These are phyloP conservation scores for Eupithecia vulgata DNA, from an alignment of 2,888 invertebrate species.

Conservation along the genomic window DNA sequence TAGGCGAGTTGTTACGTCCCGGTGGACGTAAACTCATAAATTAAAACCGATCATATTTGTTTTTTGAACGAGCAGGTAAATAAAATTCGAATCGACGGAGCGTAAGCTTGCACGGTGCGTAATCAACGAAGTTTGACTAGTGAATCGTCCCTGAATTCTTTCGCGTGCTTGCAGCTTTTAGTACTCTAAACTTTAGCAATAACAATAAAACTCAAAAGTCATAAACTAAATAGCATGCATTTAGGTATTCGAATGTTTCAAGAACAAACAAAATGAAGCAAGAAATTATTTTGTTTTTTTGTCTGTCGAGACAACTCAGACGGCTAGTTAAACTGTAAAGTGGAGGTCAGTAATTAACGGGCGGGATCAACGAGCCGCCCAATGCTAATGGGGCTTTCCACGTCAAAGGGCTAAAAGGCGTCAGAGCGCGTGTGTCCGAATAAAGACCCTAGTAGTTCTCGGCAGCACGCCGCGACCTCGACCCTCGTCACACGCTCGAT, in stretches of 20 bases:
- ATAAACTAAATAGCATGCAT: not conserved
- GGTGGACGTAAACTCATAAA: slow-evolving; percentile 71
- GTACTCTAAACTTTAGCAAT: not conserved
- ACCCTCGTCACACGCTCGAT: slow-evolving; percentile 83
- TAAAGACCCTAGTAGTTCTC: slow-evolving; percentile 75
- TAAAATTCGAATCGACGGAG: slow-evolving; percentile 76
- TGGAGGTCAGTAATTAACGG: slow-evolving; percentile 79
- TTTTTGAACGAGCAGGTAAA: slow-evolving; percentile 75
- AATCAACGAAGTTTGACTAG: slow-evolving; percentile 80
- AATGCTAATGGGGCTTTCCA: slow-evolving; percentile 81
- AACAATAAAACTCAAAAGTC: not conserved
- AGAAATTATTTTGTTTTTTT: slow-evolving; percentile 46
- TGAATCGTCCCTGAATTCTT: slow-evolving; percentile 49
- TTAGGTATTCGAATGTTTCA: slow-evolving; percentile 1
- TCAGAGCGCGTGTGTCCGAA: slow-evolving; percentile 80
- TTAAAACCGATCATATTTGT: slow-evolving; percentile 81
- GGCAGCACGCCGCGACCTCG: slow-evolving; percentile 68
- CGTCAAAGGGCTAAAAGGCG: slow-evolving; percentile 82
- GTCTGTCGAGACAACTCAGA: slow-evolving; percentile 37
- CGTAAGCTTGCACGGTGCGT: slow-evolving; percentile 73
- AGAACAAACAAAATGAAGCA: slow-evolving; percentile 1
- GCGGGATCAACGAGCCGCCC: slow-evolving; percentile 79
- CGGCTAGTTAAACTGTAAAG: slow-evolving; percentile 65
- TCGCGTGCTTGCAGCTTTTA: slow-evolving; percentile 24
- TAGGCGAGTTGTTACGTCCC: slow-evolving; percentile 58